A percentile compares a stretch with the other conserved stretches of the same genome.
Evolutionary conservation across 1,140 invertebrate species (phyloP).

Genomic region (Pseudomyrmex sp.): DNA sequence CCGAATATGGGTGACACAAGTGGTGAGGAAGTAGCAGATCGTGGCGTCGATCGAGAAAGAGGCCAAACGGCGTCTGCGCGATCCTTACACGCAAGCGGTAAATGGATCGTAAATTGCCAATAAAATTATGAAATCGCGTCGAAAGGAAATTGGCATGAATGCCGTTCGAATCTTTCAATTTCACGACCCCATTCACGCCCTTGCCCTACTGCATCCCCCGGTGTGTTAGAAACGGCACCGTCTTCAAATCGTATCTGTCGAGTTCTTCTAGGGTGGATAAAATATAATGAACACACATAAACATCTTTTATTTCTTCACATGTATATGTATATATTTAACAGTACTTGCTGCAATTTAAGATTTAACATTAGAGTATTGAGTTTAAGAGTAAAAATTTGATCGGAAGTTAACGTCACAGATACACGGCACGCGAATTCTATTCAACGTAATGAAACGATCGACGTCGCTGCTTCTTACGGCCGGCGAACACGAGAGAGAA

Average conservation of each 20-base stretch:
- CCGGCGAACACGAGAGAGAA: constrained; percentile 41
- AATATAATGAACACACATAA: background rate
- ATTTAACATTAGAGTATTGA: no score
- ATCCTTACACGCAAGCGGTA: constrained; percentile 58
- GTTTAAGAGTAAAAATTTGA: constrained; percentile 1
- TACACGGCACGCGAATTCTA: constrained; percentile 35
- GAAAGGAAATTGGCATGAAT: constrained; percentile 83
- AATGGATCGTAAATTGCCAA: constrained; percentile 83
- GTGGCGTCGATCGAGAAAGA: constrained; percentile 59
- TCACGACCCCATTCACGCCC: constrained; percentile 73
- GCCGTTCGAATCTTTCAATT: constrained; percentile 82
- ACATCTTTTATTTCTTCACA: background rate
- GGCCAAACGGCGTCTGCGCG: constrained; percentile 41
- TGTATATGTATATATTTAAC: no score
- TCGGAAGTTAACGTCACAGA: constrained; percentile 7
- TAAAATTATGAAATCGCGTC: constrained; percentile 82
- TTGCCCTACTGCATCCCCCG: constrained; percentile 54
- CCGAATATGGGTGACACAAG: constrained; percentile 43
- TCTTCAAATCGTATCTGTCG: constrained; percentile 52
- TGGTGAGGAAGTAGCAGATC: constrained; percentile 44
- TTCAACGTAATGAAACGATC: constrained; percentile 53
- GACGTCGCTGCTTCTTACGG: constrained; percentile 55
- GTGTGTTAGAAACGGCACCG: constrained; percentile 33
- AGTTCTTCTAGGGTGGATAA: background rate
- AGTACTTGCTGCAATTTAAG: no score